Evolutionary conservation across 2,888 invertebrate species (phyloP), one percentile per base, ranked within the genome.

Genomic region (Dolichomitus sp.): DNA sequence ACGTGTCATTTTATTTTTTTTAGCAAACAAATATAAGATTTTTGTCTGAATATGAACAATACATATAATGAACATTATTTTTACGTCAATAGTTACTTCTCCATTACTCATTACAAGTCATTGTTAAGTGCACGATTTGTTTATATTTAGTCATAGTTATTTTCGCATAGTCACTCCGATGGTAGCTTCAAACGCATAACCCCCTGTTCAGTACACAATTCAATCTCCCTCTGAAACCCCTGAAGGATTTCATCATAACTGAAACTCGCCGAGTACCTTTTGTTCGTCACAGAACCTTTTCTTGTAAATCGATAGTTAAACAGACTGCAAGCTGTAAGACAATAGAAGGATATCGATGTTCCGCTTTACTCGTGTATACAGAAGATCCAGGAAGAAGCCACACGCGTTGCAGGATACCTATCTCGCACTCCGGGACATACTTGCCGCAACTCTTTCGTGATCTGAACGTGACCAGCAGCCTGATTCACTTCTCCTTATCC

Each of bases 381-480:
- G 57, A 27, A 61, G 48, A 33, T 48, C 48, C 37, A 17, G 37
- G 48, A 23, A 37, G 33, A 48, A 50, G 14, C 33, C 14, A 37
- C 17, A 45, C 65, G 52, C 65, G 40, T 40, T 40, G 40, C 23
- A 40, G 17, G 40, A 42, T 27, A 42, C 17, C 37, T 57, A 52
- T 63, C 75, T 75, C 33, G 12, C 17, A 33, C 27, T 52, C 6
- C 11, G 27, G 65, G 57, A 65, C 45, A 75, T 66, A 57, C 66
- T 75, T 75, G 30, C 19, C 42, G 42, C 54, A 61, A 75, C 66
- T 57, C 66, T 45, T 54, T 66, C 66, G 45, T 17, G 33, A 52
- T 63, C 23, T 30, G 66, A 75, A 66, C 75, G 75, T 75, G 75
- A 75, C 66, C 66, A 19, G 66, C 42, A 57, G 65, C 54, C 30